Evolutionary conservation across 2,888 invertebrate species (phyloP).

Genomic region (Cryptocephalus primarius): DNA sequence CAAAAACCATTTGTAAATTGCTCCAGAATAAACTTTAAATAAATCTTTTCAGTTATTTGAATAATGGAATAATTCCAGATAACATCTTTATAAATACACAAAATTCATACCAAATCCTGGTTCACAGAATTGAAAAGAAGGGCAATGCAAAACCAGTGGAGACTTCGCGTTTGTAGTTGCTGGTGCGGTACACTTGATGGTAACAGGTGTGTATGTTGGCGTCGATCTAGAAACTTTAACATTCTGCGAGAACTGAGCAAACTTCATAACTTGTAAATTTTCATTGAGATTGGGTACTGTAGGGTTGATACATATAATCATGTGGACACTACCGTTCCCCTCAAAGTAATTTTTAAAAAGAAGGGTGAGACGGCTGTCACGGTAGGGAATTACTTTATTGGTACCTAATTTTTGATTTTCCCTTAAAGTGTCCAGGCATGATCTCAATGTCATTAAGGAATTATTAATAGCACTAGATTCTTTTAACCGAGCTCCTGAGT

Average conservation of each 20-base stretch:
- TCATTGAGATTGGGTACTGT: constrained; percentile 89
- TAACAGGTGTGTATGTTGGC: constrained; percentile 26
- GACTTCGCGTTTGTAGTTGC: too few species aligned
- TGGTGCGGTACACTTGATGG: too few species aligned
- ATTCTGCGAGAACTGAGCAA: constrained; percentile 94
- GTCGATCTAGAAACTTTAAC: constrained; percentile 71
- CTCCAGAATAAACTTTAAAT: too few species aligned
- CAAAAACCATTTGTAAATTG: too few species aligned
- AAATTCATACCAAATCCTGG: too few species aligned
- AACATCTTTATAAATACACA: too few species aligned
- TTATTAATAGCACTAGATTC: constrained; percentile 87
- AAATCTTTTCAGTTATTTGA: too few species aligned
- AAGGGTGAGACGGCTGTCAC: constrained; percentile 90
- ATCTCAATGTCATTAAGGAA: constrained; percentile 85
- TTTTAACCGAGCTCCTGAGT: constrained; percentile 49
- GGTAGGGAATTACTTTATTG: constrained; percentile 80
- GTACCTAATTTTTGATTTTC: constrained; percentile 71
- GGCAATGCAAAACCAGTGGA: too few species aligned
- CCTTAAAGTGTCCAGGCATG: constrained; percentile 80
- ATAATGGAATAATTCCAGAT: too few species aligned
- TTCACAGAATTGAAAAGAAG: too few species aligned
- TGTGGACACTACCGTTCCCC: constrained; percentile 84
- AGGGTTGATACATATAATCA: constrained; percentile 97
- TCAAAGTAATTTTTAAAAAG: constrained; percentile 97
- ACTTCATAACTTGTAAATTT: constrained; percentile 83